phyloP scores from a whole-genome alignment of 30 jellyfish, hydroid and myxozoan genomes.

The Aurelia sp. region DNA sequence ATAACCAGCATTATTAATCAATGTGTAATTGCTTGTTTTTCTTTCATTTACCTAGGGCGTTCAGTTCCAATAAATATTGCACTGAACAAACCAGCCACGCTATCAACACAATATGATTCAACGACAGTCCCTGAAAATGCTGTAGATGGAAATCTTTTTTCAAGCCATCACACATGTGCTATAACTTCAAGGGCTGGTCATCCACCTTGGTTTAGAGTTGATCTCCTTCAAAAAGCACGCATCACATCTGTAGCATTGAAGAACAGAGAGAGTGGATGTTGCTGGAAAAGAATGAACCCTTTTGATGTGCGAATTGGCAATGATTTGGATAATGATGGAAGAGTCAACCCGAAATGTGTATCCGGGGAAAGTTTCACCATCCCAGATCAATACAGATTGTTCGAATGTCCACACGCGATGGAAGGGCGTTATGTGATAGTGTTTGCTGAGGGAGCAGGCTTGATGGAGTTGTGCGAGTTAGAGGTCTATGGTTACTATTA shows the following conservation, averaged over 20 bases:
- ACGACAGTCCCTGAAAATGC: neutral
- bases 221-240: neutral
- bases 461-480: no score
- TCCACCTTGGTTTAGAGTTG: no score
- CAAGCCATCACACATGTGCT: neutral
- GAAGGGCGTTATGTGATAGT: neutral
- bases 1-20: no score
- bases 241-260: conserved; percentile 1
- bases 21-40: no score
- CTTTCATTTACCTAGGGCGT: no score
- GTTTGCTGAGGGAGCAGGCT: neutral
- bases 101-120: neutral
- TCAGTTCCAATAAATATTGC: no score
- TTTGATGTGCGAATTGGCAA: conserved; percentile 40
- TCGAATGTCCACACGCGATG: conserved; percentile 3
- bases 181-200: neutral
- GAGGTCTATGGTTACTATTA: no score
- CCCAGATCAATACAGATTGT: neutral
- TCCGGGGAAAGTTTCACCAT: neutral
- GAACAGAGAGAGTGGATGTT: neutral
- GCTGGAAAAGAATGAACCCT: conserved; percentile 21
- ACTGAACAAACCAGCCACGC: neutral
- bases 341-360: conserved; percentile 5
- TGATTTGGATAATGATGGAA: neutral
- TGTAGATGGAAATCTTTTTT: no score